phyloP scores from a whole-genome alignment of 2,888 invertebrate genomes.

The Drosophila leonis region DNA sequence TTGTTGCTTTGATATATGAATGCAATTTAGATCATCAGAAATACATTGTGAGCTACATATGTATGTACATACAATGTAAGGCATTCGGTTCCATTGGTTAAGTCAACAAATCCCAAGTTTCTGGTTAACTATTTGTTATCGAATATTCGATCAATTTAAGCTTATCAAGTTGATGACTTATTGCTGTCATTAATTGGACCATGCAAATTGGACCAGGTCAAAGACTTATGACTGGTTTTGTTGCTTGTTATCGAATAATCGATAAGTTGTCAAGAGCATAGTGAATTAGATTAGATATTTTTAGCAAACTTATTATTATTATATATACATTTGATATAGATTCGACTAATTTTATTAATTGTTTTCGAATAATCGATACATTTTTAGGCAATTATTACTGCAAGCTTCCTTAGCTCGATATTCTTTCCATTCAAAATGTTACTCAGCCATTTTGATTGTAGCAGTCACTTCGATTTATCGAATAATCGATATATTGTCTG shows the following conservation, averaged over 20 bases:
- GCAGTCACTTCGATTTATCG: not conserved
- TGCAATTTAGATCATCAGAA: constrained; percentile 26
- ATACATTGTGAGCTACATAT: not conserved
- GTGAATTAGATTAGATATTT: not conserved
- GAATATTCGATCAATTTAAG: not conserved
- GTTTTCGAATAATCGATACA: not conserved
- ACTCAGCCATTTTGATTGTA: not conserved
- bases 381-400: not conserved
- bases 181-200: no score
- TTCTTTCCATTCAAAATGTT: not conserved
- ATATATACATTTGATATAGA: no score
- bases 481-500: not conserved
- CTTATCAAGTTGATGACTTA: not conserved
- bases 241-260: not conserved
- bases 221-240: not conserved
- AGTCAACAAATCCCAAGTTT: not conserved
- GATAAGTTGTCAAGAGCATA: not conserved
- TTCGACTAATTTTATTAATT: not conserved
- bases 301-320: not conserved
- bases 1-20: constrained; percentile 37
- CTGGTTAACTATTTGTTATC: not conserved
- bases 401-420: not conserved
- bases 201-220: no score
- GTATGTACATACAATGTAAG: not conserved
- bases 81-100: not conserved